Evolutionary conservation across 2,113 vertebrate species (phyloP), one percentile per base, ranked within the genome.

Genomic region (Sorex araneus): DNA sequence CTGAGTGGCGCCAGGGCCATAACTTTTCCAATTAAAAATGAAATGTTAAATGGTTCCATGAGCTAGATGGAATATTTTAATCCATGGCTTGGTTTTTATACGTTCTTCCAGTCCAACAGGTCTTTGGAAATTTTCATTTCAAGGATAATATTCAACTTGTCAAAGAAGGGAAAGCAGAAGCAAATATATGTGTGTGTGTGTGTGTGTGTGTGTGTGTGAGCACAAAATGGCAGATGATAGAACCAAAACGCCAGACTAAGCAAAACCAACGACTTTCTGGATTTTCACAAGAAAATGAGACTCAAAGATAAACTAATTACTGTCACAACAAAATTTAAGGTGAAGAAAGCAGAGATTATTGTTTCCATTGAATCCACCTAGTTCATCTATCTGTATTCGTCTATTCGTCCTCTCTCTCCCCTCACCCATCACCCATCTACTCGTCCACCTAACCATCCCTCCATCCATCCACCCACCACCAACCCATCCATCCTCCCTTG

Each of bases 21-120:
- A 89, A 88, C 40, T 83, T 92, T 91, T 32, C 91, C 80, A 92
- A 90, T 86, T 69, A 92, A 82, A 71, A 45, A 76, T 80, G 63
- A 90, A 83, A 92, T 80, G 32, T 63, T 74, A 60, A 84, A 75
- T 27, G 16, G 27, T 47, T 78, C 79, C 81, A 71, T 8, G n/a
- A 71, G 12, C 50, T 34, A 60, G 16, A 89, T 60, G 50, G 30
- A 54, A 7, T 4, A 36, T 18, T 93, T 69, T 83, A 15, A 64
- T 73, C 45, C 45, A 18, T 64, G 47, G 43, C 57, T 89, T 47
- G 50, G 25, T 54, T 87, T 93, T 83, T 67, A 27, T 54, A n/a
- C 2, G 43, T 79, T 54, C 64, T 71, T 79, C 27, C 1, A 93
- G 27, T 45, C 47, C 47, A 76, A 47, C 11, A 80, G 88, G n/a